Evolutionary conservation across 2,888 invertebrate genomes (phyloP).

Genomic region (Dolomedes plantarius): DNA sequence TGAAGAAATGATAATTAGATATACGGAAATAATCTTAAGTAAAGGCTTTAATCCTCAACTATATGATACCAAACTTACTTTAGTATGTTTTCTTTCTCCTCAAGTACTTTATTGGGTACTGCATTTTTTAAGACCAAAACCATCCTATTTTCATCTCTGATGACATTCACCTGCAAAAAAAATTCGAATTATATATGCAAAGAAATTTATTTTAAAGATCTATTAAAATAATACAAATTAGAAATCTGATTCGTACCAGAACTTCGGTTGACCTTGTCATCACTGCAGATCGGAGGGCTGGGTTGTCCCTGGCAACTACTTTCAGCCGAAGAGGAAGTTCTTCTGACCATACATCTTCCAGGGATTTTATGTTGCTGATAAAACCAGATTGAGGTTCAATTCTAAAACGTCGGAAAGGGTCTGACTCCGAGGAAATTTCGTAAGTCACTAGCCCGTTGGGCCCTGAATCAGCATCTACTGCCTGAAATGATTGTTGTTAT

Average conservation of each 20-base stretch:
- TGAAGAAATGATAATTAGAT: too few species aligned
- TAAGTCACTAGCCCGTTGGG: constrained; percentile 88
- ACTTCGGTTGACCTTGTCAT: constrained; percentile 82
- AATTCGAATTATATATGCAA: too few species aligned
- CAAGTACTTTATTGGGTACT: constrained; percentile 83
- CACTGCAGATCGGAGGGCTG: constrained; percentile 81
- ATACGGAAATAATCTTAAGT: too few species aligned
- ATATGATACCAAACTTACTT: too few species aligned
- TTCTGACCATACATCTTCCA: constrained; percentile 82
- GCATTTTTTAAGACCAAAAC: constrained; percentile 86
- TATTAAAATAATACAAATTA: too few species aligned
- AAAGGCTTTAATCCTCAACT: too few species aligned
- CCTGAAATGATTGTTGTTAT: constrained; percentile 81
- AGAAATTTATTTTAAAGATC: background rate
- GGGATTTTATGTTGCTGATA: constrained; percentile 84
- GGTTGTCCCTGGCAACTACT: constrained; percentile 86
- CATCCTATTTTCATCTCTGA: constrained; percentile 86
- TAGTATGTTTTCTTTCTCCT: constrained; percentile 79
- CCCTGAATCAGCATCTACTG: constrained; percentile 90
- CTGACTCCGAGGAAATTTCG: constrained; percentile 75
- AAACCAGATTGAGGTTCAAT: constrained; percentile 86
- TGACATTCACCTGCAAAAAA: constrained; percentile 84
- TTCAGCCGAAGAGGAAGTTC: constrained; percentile 85
- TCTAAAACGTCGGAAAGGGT: constrained; percentile 82
- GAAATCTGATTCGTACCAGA: too few species aligned